Evolutionary conservation across 2,888 invertebrate genomes (phyloP).

Genomic region (Lingula anatina): DNA sequence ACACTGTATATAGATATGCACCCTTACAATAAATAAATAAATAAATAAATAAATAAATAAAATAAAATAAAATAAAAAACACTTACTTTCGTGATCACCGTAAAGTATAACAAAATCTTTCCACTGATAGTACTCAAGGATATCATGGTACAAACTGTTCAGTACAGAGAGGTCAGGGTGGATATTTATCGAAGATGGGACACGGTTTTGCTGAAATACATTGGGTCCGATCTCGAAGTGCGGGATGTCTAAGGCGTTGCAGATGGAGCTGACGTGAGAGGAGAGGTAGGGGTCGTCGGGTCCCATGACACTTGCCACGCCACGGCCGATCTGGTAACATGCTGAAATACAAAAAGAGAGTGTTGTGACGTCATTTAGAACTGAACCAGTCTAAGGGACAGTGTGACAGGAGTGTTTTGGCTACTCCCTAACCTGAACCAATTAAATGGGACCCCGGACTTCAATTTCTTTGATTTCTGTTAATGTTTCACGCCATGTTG

Average conservation of each 20-base stretch:
- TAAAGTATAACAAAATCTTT: slow-evolving; percentile 79
- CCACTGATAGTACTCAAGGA: slow-evolving; percentile 76
- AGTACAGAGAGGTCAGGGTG: slow-evolving; percentile 73
- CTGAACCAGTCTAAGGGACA: too few species aligned
- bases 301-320: slow-evolving; percentile 79
- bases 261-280: slow-evolving; percentile 74
- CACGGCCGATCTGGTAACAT: slow-evolving; percentile 57
- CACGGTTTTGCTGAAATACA: slow-evolving; percentile 19
- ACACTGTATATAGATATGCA: too few species aligned
- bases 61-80: too few species aligned
- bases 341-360: slow-evolving; percentile 25
- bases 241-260: slow-evolving; percentile 78
- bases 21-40: too few species aligned
- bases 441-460: too few species aligned
- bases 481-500: too few species aligned
- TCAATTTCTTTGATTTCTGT: too few species aligned
- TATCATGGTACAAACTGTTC: slow-evolving; percentile 75
- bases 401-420: too few species aligned
- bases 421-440: too few species aligned
- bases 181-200: slow-evolving; percentile 79
- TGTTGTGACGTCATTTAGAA: too few species aligned
- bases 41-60: too few species aligned
- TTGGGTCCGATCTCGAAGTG: slow-evolving; percentile 66
- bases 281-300: slow-evolving; percentile 66
- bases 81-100: slow-evolving; percentile 69